phyloP scores from a whole-genome alignment of 1,140 invertebrate species.

The Aricia agestis region DNA sequence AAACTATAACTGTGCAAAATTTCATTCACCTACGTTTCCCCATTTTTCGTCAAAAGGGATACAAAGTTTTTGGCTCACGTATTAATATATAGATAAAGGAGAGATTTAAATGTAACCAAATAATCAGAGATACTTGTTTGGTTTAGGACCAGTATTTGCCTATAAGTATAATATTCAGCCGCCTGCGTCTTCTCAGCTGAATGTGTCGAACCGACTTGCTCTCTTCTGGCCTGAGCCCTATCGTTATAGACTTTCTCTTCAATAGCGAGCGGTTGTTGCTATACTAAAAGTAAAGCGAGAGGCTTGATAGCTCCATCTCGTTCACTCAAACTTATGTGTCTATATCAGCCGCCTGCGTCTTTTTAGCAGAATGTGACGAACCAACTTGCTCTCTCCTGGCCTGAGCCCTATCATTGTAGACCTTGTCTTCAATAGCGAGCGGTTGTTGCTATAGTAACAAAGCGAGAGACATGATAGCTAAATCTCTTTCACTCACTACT shows the following conservation, averaged over 20 bases:
- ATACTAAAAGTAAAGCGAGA: background rate
- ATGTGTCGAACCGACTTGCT: constrained; percentile 83
- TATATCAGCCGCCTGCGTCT: constrained; percentile 77
- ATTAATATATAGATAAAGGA: no score
- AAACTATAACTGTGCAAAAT: no score
- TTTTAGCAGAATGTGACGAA: constrained; percentile 88
- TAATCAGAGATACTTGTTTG: no score
- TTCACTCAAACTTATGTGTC: constrained; percentile 41
- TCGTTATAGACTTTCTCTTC: constrained; percentile 81
- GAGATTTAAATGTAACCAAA: no score
- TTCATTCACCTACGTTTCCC: no score
- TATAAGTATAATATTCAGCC: no score
- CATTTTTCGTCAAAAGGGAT: no score
- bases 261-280: constrained; percentile 71
- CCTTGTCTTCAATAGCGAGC: constrained; percentile 64
- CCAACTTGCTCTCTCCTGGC: constrained; percentile 85
- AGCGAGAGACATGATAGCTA: background rate
- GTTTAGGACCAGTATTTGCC: no score
- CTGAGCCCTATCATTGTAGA: constrained; percentile 88
- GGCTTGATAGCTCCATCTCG: no score
- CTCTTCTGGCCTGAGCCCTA: constrained; percentile 84
- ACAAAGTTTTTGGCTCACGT: no score
- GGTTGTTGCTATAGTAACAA: constrained; percentile 49
- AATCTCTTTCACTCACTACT: constrained; percentile 45
- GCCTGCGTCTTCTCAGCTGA: constrained; percentile 84